Conservation (phyloP, 2,797 vertebrate species). For the Sebastolobus altivelis region DNA sequence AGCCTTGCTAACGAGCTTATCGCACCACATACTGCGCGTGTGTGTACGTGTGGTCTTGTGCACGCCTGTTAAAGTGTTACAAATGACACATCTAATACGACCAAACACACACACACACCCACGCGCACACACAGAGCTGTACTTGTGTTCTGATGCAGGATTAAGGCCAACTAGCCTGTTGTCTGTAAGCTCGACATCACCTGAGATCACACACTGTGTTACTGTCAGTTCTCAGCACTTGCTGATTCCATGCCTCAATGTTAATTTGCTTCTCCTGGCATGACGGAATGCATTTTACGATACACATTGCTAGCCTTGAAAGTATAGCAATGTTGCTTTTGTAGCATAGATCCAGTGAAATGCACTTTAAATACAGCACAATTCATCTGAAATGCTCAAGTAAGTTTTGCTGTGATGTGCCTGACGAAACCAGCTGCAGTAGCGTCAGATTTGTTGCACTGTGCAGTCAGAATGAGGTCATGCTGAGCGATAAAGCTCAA, state of each 20-base stretch:
- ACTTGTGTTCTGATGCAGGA: constrained; percentile 49
- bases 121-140: constrained; percentile 5
- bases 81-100: constrained; percentile 55
- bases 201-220: constrained; percentile 46
- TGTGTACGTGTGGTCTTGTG: constrained; percentile 30
- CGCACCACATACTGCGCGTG: constrained; percentile 33
- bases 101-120: constrained; percentile 15
- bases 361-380: not conserved
- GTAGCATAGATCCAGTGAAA: not conserved
- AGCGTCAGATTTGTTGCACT: constrained; percentile 52
- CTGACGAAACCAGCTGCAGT: constrained; percentile 36
- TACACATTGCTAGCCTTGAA: not conserved
- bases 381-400: not conserved
- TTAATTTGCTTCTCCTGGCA: not conserved
- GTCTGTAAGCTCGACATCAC: constrained; percentile 58
- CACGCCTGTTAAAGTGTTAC: constrained; percentile 28
- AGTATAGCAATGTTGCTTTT: not conserved
- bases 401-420: not conserved
- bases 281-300: not conserved
- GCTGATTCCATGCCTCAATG: not conserved
- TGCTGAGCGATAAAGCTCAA: constrained; percentile 67
- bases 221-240: not conserved
- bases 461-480: constrained; percentile 74
- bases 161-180: constrained; percentile 70
- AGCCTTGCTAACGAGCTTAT: constrained; percentile 77